Conservation (phyloP, 2,888 invertebrate genomes). For the Meiosimyza platycephala region DNA sequence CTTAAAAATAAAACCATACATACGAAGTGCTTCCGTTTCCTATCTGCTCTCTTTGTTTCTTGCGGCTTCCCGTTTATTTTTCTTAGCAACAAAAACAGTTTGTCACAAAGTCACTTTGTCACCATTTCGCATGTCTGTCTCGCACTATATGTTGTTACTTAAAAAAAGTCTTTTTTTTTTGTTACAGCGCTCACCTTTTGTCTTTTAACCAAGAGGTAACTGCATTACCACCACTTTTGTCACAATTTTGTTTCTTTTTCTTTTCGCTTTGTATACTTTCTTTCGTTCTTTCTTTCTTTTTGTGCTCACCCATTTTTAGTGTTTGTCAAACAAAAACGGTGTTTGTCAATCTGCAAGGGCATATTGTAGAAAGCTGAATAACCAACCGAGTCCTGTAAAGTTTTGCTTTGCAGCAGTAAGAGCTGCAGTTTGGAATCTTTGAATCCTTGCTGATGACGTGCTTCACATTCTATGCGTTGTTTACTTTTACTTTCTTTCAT, state of each 20-base stretch:
- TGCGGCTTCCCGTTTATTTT: too few species aligned
- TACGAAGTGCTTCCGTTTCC: too few species aligned
- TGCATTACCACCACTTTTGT: slow-evolving; percentile 8
- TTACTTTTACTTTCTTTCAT: slow-evolving; percentile 13
- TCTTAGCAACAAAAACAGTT: too few species aligned
- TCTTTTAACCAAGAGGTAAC: slow-evolving; percentile 15
- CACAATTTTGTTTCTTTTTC: background rate
- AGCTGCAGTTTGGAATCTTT: background rate
- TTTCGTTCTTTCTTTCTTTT: background rate
- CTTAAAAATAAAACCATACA: too few species aligned
- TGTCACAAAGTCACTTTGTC: background rate
- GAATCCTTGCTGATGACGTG: background rate
- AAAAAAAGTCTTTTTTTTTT: background rate
- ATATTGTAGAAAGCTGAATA: background rate
- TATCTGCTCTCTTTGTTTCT: too few species aligned
- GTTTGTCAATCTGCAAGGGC: too few species aligned
- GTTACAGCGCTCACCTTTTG: background rate
- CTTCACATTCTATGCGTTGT: slow-evolving; percentile 14
- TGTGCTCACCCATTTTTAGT: background rate
- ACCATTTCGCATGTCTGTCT: slow-evolving; percentile 1
- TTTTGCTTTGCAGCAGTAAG: background rate
- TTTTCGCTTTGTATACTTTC: background rate
- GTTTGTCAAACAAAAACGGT: slow-evolving; percentile 1
- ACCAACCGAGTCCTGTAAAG: background rate
- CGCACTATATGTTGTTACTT: background rate